Conservation (phyloP, 2,888 invertebrate genomes). For the Hymenopus coronatus region DNA sequence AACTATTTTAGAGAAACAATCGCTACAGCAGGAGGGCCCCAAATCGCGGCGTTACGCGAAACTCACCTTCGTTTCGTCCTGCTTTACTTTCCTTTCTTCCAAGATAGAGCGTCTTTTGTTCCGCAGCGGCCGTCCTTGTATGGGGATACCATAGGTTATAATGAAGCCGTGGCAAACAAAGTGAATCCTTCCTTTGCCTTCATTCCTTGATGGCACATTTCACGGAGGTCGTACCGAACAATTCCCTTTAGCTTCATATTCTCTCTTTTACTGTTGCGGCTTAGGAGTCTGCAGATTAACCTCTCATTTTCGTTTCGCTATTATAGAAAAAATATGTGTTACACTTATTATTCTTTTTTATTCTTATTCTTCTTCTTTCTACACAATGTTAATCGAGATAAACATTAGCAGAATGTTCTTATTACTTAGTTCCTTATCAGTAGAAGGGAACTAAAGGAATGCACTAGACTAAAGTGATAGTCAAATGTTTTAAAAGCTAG, state of each 20-base stretch:
- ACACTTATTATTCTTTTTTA: too few species aligned
- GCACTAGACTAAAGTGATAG: too few species aligned
- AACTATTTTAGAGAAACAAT: conserved; percentile 28
- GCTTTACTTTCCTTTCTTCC: background rate
- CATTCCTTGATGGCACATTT: background rate
- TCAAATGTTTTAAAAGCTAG: too few species aligned
- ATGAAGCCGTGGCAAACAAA: conserved; percentile 22
- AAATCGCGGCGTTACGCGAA: background rate
- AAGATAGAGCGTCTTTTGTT: conserved; percentile 3
- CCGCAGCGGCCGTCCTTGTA: background rate
- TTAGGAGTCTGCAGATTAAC: background rate
- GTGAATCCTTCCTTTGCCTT: background rate
- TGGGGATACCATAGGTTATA: conserved; percentile 15
- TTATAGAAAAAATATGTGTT: background rate
- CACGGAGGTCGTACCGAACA: background rate
- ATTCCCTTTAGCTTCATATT: background rate
- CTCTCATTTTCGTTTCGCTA: background rate
- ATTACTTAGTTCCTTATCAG: too few species aligned
- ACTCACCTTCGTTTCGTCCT: background rate
- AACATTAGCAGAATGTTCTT: too few species aligned
- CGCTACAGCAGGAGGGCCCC: background rate
- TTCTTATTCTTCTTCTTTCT: too few species aligned
- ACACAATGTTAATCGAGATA: too few species aligned
- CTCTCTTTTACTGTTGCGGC: background rate
- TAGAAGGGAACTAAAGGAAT: too few species aligned